Base-by-base conservation (phyloP, 2,113 vertebrate genomes). In the Danionella cerebrum region DNA sequence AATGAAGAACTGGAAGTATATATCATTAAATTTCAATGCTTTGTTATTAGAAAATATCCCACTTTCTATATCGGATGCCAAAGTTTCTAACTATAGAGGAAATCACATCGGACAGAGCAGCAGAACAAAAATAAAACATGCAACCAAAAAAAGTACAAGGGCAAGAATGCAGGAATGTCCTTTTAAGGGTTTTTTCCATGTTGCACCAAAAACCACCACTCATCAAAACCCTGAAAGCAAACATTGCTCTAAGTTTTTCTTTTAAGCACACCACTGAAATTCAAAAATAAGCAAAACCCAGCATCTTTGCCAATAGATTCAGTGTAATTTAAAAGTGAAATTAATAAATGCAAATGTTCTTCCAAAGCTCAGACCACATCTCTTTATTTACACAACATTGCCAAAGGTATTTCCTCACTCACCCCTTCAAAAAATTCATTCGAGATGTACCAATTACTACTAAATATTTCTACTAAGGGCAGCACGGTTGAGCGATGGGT, bases 151-250 rank as follows among this genome's bases (percentile, higher is more conserved):
- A 51, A 33, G 58, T 64, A 48, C 71, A 53, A 24, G 42, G 29
- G 21, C 11, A 38, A 27, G 9, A 41, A 51, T 22, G 19, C 16
- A n/a, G n/a, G 3, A 41, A 64, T 54, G 25, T 6, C 66, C 71
- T 58, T 74, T 65, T 73, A 44, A 12, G 66, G 71, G 2, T 5
- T 48, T 63, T 19, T 33, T 48, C 5, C 21, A 41, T 42, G 7
- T 55, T 41, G n/a, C 57, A 21, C 3, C 21, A 50, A 54, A 64
- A 64, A 64, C 27, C 36, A 24, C 31, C 38, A 31, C 14, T 27
- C 25, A 27, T 18, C 29, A 42, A n/a, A 27, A 18, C 57, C 31
- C 14, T 33, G 18, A 55, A 5, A 22, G 18, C 19, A 36, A 11
- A 2, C 16, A n/a, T 18, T 24, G 21, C 24, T 39, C 19, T 24